Conservation (phyloP, 2,113 vertebrate species). For the Arvicanthis niloticus region DNA sequence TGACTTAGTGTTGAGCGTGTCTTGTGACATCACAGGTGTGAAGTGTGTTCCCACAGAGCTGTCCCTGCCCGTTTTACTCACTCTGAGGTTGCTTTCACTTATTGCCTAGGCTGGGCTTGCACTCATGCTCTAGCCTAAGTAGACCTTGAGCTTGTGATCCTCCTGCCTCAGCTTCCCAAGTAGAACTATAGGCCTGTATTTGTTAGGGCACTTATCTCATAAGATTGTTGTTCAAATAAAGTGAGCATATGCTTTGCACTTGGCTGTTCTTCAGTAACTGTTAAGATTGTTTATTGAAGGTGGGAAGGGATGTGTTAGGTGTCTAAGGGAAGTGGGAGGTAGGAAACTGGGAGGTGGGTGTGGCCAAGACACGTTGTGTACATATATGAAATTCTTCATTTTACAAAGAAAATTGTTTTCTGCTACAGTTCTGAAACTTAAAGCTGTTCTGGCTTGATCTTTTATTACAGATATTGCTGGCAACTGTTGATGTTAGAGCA, state of each 20-base stretch:
- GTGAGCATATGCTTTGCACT: background rate
- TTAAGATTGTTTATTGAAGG: background rate
- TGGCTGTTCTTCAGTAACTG: background rate
- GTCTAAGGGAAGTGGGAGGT: background rate
- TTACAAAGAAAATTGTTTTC: background rate
- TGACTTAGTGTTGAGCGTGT: background rate
- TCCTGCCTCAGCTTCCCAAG: background rate
- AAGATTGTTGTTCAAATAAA: background rate
- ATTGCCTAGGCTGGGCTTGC: background rate
- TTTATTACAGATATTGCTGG: conserved; percentile 26
- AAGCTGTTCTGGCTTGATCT: background rate
- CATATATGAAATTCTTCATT: background rate
- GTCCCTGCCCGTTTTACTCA: background rate
- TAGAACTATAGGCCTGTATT: background rate
- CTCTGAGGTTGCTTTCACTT: background rate
- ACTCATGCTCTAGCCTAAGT: background rate
- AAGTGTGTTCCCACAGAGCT: background rate
- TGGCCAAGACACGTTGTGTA: background rate
- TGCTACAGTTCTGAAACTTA: conserved; percentile 8
- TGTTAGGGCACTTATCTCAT: background rate
- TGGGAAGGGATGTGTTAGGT: background rate
- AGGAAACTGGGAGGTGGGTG: background rate
- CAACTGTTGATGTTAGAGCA: background rate
- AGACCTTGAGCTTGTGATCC: background rate
- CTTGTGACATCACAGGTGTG: background rate